These are phyloP conservation scores for Silurus asotus DNA, from an alignment of 2,113 vertebrate species.

Conservation along the genomic window DNA sequence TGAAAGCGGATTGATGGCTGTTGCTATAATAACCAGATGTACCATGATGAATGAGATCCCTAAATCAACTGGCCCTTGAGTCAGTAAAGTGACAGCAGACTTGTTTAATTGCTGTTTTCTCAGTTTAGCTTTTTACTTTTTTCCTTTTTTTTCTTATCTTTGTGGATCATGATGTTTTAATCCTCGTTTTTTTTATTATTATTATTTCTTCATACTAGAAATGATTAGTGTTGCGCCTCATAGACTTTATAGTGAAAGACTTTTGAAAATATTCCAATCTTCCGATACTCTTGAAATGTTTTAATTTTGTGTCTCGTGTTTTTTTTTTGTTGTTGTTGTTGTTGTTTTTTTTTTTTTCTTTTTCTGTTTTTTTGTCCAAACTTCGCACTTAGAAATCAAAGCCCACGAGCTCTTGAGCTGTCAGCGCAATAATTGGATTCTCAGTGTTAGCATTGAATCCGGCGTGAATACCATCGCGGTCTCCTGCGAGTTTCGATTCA, in stretches of 20 bases:
- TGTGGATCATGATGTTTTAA: not conserved
- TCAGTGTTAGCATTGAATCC: constrained; percentile 45
- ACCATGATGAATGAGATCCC: too few species aligned
- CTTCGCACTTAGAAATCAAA: constrained; percentile 27
- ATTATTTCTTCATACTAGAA: not conserved
- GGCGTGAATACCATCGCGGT: constrained; percentile 42
- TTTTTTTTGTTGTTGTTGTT: not conserved
- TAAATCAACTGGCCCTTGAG: not conserved
- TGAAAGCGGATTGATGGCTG: not conserved
- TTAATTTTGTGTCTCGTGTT: constrained; percentile 13
- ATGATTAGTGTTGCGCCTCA: not conserved
- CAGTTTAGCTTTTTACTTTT: not conserved
- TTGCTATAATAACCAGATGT: not conserved
- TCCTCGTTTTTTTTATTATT: too few species aligned
- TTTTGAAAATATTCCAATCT: constrained; percentile 10
- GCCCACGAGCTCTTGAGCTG: constrained; percentile 35
- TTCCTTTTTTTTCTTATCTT: not conserved
- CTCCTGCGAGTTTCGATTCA: constrained; percentile 45
- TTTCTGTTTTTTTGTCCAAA: not conserved
- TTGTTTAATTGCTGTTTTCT: not conserved
- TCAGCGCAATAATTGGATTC: constrained; percentile 49
- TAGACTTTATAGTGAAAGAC: not conserved
- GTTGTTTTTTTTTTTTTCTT: too few species aligned
- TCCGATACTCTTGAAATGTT: constrained; percentile 16
- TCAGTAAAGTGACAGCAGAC: not conserved